Percentiles rank a stretch among this genome's conserved stretches.
phyloP scores from a whole-genome alignment of 2,113 vertebrate species.

The Chroicocephalus ridibundus region DNA sequence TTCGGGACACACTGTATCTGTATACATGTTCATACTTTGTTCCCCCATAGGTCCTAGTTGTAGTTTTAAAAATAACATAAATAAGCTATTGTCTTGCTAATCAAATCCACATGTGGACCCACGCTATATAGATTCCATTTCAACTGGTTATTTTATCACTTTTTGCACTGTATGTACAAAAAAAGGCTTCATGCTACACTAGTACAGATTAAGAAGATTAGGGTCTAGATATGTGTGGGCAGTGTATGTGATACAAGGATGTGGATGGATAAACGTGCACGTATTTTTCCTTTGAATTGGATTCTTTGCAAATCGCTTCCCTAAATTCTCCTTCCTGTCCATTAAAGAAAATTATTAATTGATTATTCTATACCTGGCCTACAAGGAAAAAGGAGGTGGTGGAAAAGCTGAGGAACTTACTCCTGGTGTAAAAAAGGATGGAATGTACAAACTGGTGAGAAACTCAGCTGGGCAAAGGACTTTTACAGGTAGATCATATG shows the following conservation, averaged over 20 bases:
- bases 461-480: background rate
- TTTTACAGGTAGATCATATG: background rate
- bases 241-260: background rate
- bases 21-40: background rate
- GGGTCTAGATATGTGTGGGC: background rate
- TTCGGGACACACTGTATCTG: background rate
- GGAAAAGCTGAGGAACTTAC: background rate
- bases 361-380: background rate
- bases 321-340: background rate
- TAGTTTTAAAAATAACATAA: background rate
- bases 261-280: background rate
- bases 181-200: background rate
- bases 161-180: background rate
- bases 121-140: background rate
- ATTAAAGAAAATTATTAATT: background rate
- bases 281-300: background rate
- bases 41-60: background rate
- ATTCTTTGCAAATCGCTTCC: background rate
- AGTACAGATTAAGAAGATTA: background rate
- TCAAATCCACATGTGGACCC: background rate
- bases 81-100: background rate
- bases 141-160: background rate
- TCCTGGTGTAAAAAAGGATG: background rate
- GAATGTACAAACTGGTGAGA: background rate
- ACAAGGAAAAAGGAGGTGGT: background rate